Evolutionary conservation across 2,113 vertebrate species (phyloP).

Genomic region (Paradisaea rubra): DNA sequence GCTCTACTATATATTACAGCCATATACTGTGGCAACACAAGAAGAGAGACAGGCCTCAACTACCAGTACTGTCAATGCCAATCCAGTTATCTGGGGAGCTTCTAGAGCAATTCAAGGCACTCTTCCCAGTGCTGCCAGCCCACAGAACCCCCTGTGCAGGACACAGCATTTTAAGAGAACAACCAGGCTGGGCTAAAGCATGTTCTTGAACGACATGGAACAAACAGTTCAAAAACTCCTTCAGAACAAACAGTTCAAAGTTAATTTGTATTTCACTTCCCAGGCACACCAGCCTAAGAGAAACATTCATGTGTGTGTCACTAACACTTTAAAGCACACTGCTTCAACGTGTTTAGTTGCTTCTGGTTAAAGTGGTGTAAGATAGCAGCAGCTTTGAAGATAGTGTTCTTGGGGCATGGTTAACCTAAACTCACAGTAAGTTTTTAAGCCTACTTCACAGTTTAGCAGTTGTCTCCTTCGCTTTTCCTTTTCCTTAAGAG

Average conservation of each 20-base stretch:
- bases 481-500: not conserved
- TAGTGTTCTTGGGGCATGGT: not conserved
- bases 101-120: slow-evolving; percentile 58
- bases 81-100: slow-evolving; percentile 18
- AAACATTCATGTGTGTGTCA: not conserved
- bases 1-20: not conserved
- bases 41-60: not conserved
- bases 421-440: not conserved
- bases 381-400: slow-evolving; percentile 27
- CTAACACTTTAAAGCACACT: not conserved
- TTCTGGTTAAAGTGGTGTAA: not conserved
- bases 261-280: not conserved
- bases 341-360: not conserved
- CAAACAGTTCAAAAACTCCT: not conserved
- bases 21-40: not conserved
- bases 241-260: not conserved
- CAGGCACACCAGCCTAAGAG: not conserved
- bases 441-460: slow-evolving; percentile 39
- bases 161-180: not conserved
- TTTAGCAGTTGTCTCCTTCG: not conserved
- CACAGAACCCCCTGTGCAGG: not conserved
- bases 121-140: slow-evolving; percentile 47
- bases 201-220: slow-evolving; percentile 8
- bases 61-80: not conserved
- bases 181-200: slow-evolving; percentile 8